Evolutionary conservation across 2,888 invertebrate genomes (phyloP), one percentile per base, ranked within the genome.

Genomic region (Tiphia femorata): DNA sequence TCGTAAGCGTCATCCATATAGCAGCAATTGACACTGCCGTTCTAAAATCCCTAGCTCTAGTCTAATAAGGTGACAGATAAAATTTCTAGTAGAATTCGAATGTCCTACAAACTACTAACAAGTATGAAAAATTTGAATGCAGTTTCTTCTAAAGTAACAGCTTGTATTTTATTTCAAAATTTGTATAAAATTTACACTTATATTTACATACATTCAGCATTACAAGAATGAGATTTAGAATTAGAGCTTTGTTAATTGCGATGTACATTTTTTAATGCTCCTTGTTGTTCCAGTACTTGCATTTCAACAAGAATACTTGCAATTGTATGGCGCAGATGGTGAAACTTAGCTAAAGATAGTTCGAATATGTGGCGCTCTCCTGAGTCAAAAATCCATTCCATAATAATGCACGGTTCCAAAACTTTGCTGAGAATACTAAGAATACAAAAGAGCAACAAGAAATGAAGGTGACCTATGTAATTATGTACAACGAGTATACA

Each of bases 301-400:
- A 87, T 81, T 70, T 87, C 86, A 49, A 85, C 85, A 1, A 87
- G 77, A 40, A 87, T 67, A 49, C 84, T 75, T 3, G 87, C 86
- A 33, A 87, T 76, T 29, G 84, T 84, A 60, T 86, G 86, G 7
- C 87, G 83, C 38, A 87, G 63, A 41, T 85, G 83, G 73, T 87
- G 87, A 64, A 87, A 87, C 76, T 85, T 85, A 1, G 84, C 65
- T 19, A 87, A 70, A 17, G 87, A 85, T 46, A 87, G 72, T 75
- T 87, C 86, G 61, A 87, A 84, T 23, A 84, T 85, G 37, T 84
- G 79, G 49, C 77, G 78, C 54, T 85, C 81, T 2, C 85, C 86
- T 56, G 84, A 84, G 23, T 76, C 77, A 25, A 86, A 76, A 51
- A 82, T 84, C 77, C 87, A 86, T 68, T 87, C 85, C 68, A 87